These are phyloP conservation scores for Diacarnus erythraeanus DNA, from an alignment of 37 sponge, comb jelly and placozoan species.

Conservation along the genomic window DNA sequence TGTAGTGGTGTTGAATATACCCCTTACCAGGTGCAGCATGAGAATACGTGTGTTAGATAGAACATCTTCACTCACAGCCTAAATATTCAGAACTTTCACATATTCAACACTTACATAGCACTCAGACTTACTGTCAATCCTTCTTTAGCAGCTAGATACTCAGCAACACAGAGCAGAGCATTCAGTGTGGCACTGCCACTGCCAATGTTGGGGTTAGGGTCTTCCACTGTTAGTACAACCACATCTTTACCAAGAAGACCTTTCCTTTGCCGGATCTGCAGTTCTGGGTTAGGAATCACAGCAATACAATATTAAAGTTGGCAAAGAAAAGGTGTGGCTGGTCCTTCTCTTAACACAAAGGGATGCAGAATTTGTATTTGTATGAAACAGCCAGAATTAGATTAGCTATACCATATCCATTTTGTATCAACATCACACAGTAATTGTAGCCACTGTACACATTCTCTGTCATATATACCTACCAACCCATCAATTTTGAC, in stretches of 20 bases:
- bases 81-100: too few relatives aligned
- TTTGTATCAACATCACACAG: too few relatives aligned
- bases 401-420: too few relatives aligned
- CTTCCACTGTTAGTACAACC: conserved; percentile 71
- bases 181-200: conserved; percentile 81
- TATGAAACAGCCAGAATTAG: too few relatives aligned
- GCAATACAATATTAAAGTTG: neutral
- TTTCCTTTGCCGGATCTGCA: conserved; percentile 61
- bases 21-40: conserved; percentile 60
- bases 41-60: conserved; percentile 57
- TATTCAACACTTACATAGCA: too few relatives aligned
- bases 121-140: conserved; percentile 50
- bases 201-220: conserved; percentile 81
- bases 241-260: conserved; percentile 39
- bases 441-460: too few relatives aligned
- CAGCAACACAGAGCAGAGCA: conserved; percentile 74
- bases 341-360: neutral
- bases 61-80: conserved; percentile 54
- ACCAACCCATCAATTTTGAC: too few relatives aligned
- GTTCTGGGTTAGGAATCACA: conserved; percentile 37
- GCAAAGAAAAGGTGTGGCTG: neutral
- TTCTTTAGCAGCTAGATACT: conserved; percentile 51
- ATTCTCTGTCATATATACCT: too few relatives aligned
- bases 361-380: too few relatives aligned
- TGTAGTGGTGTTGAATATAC: neutral